These are phyloP conservation scores for Patella ulyssiponensis DNA, from an alignment of 2,888 invertebrate genomes.

Conservation along the genomic window DNA sequence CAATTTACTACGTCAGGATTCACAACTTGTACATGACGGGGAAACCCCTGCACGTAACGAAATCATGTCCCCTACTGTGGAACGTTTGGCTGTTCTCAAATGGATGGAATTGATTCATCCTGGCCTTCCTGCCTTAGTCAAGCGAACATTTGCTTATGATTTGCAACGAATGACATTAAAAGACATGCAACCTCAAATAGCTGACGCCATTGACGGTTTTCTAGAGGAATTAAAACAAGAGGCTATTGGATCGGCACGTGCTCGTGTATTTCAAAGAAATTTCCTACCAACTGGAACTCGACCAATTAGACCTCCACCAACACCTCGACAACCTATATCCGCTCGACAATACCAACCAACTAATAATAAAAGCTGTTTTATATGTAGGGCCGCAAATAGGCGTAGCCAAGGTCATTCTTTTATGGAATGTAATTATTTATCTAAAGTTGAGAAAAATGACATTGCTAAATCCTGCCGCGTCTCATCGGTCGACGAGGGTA, in stretches of 20 bases:
- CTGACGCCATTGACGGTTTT: conserved; percentile 1
- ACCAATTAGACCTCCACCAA: too few species aligned
- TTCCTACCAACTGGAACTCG: too few species aligned
- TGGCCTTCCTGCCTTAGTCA: conserved; percentile 19
- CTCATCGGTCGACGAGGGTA: background rate
- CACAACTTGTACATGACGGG: conserved; percentile 27
- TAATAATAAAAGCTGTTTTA: background rate
- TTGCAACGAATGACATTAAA: conserved; percentile 10
- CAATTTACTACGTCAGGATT: conserved; percentile 23
- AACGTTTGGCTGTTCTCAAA: conserved; percentile 29
- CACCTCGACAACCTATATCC: too few species aligned
- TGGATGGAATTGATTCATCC: conserved; percentile 31
- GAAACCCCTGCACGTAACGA: conserved; percentile 24
- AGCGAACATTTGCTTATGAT: conserved; percentile 24
- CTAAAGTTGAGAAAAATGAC: background rate
- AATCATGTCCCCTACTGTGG: conserved; percentile 30
- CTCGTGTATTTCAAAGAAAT: too few species aligned
- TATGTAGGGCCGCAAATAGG: background rate
- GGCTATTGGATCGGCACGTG: background rate
- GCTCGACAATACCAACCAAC: too few species aligned
- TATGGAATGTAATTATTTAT: background rate
- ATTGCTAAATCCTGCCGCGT: background rate
- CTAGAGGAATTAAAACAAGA: background rate
- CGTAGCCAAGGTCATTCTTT: background rate
- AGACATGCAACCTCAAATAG: conserved; percentile 10